phyloP scores from a whole-genome alignment of 1,140 invertebrate genomes.

The Trichomalopsis sarcophagae region DNA sequence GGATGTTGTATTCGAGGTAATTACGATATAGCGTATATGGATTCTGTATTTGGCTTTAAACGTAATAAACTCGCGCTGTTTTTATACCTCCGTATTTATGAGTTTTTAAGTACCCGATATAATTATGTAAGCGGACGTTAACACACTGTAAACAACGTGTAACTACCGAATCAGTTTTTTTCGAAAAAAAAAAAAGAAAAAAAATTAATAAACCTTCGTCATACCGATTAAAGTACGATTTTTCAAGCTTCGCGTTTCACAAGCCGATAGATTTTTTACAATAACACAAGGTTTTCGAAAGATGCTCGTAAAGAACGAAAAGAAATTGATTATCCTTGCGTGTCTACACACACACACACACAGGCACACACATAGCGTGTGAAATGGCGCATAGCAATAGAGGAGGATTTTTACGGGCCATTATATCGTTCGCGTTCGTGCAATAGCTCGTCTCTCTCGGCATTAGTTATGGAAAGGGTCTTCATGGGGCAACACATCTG shows the following conservation, averaged over 20 bases:
- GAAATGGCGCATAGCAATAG: not conserved
- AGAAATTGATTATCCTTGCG: too few species aligned
- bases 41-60: not conserved
- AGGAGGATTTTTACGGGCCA: not conserved
- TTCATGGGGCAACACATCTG: slow-evolving; percentile 2
- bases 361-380: not conserved
- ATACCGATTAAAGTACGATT: not conserved
- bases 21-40: not conserved
- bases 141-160: not conserved
- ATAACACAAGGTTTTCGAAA: not conserved
- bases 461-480: slow-evolving; percentile 19
- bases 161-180: too few species aligned
- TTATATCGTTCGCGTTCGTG: not conserved
- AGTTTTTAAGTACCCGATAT: not conserved
- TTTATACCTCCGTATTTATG: not conserved
- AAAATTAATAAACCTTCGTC: too few species aligned
- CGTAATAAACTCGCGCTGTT: too few species aligned
- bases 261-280: not conserved
- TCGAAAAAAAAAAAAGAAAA: too few species aligned
- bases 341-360: not conserved
- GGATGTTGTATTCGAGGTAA: not conserved
- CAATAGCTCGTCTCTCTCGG: not conserved
- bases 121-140: not conserved
- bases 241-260: not conserved
- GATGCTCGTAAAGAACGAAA: not conserved